Percentiles rank a stretch among this genome's conserved stretches.
Evolutionary conservation across 1,140 invertebrate genomes (phyloP).

Genomic region (Steinernema khuongi): DNA sequence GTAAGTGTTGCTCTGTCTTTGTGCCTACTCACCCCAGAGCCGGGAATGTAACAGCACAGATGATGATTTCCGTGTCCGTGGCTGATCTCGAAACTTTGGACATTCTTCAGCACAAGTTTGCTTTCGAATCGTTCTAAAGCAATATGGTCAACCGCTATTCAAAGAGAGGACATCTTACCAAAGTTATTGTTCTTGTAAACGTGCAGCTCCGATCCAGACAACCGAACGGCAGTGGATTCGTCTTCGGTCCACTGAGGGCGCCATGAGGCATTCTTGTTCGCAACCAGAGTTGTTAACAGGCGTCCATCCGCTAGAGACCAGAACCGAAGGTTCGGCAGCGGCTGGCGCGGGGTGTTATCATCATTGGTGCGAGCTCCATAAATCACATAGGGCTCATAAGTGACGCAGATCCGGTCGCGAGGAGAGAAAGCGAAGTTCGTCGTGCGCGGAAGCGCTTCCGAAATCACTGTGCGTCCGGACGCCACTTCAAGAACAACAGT

Average conservation of each 20-base stretch:
- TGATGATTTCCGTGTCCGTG: slow-evolving; percentile 39
- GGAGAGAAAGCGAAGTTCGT: slow-evolving; percentile 35
- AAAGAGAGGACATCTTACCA: slow-evolving; percentile 31
- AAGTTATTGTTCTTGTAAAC: slow-evolving; percentile 45
- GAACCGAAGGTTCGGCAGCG: slow-evolving; percentile 48
- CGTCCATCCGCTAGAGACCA: slow-evolving; percentile 39
- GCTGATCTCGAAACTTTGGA: slow-evolving; percentile 41
- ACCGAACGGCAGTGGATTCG: slow-evolving; percentile 35
- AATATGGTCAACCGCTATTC: background rate
- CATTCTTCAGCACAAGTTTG: slow-evolving; percentile 43
- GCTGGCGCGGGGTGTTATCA: slow-evolving; percentile 36
- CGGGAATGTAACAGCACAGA: slow-evolving; percentile 42
- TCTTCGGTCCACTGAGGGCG: slow-evolving; percentile 52
- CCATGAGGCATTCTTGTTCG: slow-evolving; percentile 47
- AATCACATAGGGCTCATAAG: slow-evolving; percentile 34
- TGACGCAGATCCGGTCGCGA: slow-evolving; percentile 28
- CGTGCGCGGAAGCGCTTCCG: slow-evolving; percentile 30
- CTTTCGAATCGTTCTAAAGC: slow-evolving; percentile 44
- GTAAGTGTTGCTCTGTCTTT: background rate
- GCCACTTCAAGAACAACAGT: slow-evolving; percentile 30
- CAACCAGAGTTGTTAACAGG: slow-evolving; percentile 37
- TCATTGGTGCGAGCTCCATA: slow-evolving; percentile 39
- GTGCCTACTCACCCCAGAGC: slow-evolving; percentile 30
- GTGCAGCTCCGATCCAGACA: slow-evolving; percentile 48
- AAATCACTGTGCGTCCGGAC: slow-evolving; percentile 27